These are phyloP conservation scores for Hydraecia micacea DNA, from an alignment of 2,888 invertebrate genomes.

Conservation along the genomic window DNA sequence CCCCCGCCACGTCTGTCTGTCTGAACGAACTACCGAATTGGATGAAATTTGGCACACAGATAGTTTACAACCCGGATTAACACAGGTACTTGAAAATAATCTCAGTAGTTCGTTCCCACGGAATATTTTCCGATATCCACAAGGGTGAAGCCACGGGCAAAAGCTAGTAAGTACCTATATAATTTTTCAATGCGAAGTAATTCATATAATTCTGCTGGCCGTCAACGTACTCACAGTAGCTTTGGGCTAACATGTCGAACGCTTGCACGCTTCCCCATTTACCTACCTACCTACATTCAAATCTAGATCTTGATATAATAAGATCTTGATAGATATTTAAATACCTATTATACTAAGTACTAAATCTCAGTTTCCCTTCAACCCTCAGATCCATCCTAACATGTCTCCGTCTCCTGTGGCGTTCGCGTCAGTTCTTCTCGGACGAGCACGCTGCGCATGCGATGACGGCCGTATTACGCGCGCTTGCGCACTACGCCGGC, in stretches of 20 bases:
- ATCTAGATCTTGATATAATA: not conserved
- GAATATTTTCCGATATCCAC: not conserved
- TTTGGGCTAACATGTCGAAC: not conserved
- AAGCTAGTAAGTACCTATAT: not conserved
- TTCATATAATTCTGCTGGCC: too few relatives aligned
- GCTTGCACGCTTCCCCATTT: not conserved
- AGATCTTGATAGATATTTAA: too few relatives aligned
- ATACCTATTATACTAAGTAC: not conserved
- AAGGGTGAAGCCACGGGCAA: not conserved
- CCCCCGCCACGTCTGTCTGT: not conserved
- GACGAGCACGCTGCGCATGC: slow-evolving; percentile 84
- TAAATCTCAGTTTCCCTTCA: not conserved
- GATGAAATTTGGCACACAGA: not conserved
- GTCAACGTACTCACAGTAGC: not conserved
- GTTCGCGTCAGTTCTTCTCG: slow-evolving; percentile 77
- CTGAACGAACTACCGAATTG: not conserved
- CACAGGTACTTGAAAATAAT: not conserved
- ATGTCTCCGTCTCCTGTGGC: slow-evolving; percentile 82
- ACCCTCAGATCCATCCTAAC: slow-evolving; percentile 75
- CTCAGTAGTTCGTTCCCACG: not conserved
- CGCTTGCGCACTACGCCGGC: slow-evolving; percentile 80
- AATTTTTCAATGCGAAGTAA: not conserved
- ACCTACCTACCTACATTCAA: not conserved
- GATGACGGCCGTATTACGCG: slow-evolving; percentile 80
- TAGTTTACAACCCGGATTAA: not conserved